Evolutionary conservation across 1,140 invertebrate genomes (phyloP).

Genomic region (Calliphora vicina): DNA sequence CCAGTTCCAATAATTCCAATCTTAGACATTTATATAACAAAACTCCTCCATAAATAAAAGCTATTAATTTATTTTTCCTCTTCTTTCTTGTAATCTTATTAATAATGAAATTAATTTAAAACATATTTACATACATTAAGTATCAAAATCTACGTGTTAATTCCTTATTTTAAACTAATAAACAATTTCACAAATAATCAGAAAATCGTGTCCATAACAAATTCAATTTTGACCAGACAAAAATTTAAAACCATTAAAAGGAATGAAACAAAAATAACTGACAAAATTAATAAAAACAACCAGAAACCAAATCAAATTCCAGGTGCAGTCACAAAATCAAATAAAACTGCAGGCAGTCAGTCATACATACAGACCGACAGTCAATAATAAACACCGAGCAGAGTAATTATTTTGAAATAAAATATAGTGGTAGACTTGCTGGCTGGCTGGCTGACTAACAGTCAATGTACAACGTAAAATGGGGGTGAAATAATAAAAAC

Average conservation of each 20-base stretch:
- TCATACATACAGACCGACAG: too few relatives aligned
- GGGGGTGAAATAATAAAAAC: constrained; percentile 17
- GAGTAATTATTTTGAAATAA: constrained; percentile 4
- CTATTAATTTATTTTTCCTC: too few relatives aligned
- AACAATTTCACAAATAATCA: constrained; percentile 26
- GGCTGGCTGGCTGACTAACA: constrained; percentile 4
- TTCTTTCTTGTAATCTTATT: too few relatives aligned
- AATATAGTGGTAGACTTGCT: constrained; percentile 17
- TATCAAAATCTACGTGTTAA: neutral
- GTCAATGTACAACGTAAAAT: neutral
- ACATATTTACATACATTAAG: too few relatives aligned
- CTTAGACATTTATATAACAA: too few relatives aligned
- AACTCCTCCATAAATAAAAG: too few relatives aligned
- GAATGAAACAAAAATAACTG: neutral
- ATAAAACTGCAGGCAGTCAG: constrained; percentile 29
- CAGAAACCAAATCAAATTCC: constrained; percentile 30
- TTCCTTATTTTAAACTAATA: neutral
- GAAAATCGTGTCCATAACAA: constrained; percentile 17
- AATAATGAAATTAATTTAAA: too few relatives aligned
- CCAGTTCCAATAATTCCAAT: too few relatives aligned
- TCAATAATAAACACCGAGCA: neutral
- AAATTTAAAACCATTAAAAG: neutral
- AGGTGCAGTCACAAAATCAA: constrained; percentile 28
- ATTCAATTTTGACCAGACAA: constrained; percentile 25
- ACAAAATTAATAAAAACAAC: constrained; percentile 11